These are phyloP conservation scores for Eufriesea mexicana DNA, from an alignment of 1,140 invertebrate genomes.

Conservation along the genomic window DNA sequence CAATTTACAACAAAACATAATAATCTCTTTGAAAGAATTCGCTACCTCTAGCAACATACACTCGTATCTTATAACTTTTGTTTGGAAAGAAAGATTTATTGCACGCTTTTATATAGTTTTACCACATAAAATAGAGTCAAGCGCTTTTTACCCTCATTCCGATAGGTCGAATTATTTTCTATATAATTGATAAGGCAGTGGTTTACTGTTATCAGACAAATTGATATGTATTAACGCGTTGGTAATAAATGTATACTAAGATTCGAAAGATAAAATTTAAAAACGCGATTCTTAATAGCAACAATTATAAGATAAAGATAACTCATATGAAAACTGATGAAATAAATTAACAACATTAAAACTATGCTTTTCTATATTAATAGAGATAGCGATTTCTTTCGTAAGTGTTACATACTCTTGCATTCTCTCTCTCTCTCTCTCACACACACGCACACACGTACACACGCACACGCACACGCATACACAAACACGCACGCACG, in stretches of 20 bases:
- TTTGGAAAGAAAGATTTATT: background rate
- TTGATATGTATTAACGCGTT: conserved; percentile 38
- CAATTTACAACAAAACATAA: conserved; percentile 67
- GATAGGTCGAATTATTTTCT: background rate
- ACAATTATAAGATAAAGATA: conserved; percentile 21
- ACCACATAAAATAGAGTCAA: background rate
- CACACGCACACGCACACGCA: no score
- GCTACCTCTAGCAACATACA: conserved; percentile 58
- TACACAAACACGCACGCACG: no score
- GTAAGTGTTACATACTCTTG: conserved; percentile 25
- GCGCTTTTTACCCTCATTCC: background rate
- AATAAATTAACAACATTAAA: conserved; percentile 31
- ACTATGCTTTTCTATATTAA: conserved; percentile 27
- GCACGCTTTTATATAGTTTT: background rate
- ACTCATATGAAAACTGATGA: background rate
- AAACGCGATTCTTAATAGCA: background rate
- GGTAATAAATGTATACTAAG: background rate
- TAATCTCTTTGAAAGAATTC: conserved; percentile 64
- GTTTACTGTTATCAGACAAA: conserved; percentile 19
- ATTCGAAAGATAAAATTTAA: background rate
- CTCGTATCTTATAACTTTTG: background rate
- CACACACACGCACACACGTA: no score
- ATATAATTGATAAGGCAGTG: conserved; percentile 22
- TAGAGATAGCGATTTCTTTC: conserved; percentile 65
- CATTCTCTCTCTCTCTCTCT: conserved; percentile 19